Evolutionary conservation across 2,113 vertebrate genomes (phyloP).

Genomic region (Cisticola juncidis): DNA sequence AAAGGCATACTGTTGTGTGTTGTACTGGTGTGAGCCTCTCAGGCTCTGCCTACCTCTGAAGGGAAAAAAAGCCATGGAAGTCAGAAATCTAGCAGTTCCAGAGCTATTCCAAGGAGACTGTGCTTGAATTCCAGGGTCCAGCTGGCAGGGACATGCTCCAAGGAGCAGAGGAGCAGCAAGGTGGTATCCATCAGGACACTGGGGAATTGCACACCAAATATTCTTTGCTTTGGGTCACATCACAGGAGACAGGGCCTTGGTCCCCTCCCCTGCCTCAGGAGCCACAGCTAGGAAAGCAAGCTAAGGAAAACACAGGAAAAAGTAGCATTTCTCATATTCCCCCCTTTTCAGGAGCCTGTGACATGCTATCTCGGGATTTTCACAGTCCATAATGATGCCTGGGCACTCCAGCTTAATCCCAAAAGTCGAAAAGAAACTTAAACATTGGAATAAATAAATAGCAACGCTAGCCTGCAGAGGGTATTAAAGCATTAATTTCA

Average conservation of each 20-base stretch:
- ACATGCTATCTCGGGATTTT: background rate
- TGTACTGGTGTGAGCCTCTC: too few relatives aligned
- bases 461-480: background rate
- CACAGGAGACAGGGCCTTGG: background rate
- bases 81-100: background rate
- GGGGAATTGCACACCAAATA: background rate
- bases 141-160: background rate
- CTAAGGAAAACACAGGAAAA: background rate
- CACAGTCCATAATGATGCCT: background rate
- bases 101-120: background rate
- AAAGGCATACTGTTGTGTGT: background rate
- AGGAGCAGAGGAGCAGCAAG: background rate
- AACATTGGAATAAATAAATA: constrained; percentile 1
- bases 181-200: background rate
- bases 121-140: background rate
- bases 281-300: background rate
- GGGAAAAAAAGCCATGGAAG: background rate
- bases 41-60: background rate
- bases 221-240: background rate
- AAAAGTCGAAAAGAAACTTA: background rate
- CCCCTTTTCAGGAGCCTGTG: background rate
- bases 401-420: background rate
- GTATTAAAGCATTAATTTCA: constrained; percentile 38
- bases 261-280: background rate
- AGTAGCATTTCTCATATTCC: background rate